Evolutionary conservation across 2,888 invertebrate genomes (phyloP).

Genomic region (Synergus umbraculus): DNA sequence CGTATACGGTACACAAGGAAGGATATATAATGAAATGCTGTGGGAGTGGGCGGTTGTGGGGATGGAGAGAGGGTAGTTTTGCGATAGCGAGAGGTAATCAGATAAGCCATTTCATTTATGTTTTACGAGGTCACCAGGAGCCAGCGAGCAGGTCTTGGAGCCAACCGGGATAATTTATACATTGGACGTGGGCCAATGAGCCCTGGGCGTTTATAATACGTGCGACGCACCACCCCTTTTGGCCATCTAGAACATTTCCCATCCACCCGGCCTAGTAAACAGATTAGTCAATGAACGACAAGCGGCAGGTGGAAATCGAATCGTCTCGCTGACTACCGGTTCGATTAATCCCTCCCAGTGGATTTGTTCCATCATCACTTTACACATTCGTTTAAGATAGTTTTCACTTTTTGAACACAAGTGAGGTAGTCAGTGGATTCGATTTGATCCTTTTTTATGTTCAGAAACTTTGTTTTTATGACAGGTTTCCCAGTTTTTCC

Average conservation of each 20-base stretch:
- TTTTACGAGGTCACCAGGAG: slow-evolving; percentile 58
- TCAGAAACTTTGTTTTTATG: too few relatives aligned
- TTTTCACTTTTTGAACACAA: background rate
- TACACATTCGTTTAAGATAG: background rate
- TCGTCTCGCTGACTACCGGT: slow-evolving; percentile 44
- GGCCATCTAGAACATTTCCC: slow-evolving; percentile 41
- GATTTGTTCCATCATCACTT: slow-evolving; percentile 15
- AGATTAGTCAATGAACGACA: slow-evolving; percentile 48
- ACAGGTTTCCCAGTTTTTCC: too few relatives aligned
- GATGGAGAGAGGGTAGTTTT: slow-evolving; percentile 11
- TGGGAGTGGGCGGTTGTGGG: too few relatives aligned
- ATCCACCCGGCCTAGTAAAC: slow-evolving; percentile 44
- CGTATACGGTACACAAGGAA: background rate
- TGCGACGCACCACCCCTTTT: slow-evolving; percentile 46
- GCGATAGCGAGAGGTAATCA: slow-evolving; percentile 57
- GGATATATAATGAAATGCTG: slow-evolving; percentile 17
- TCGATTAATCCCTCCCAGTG: slow-evolving; percentile 9
- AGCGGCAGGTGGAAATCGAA: slow-evolving; percentile 54
- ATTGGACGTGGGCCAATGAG: slow-evolving; percentile 61
- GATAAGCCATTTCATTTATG: slow-evolving; percentile 65
- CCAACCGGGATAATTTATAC: slow-evolving; percentile 61
- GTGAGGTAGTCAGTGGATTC: too few relatives aligned
- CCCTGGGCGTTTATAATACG: slow-evolving; percentile 54
- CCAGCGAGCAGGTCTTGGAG: slow-evolving; percentile 48
- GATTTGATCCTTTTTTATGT: too few relatives aligned